Evolutionary conservation across 2,888 invertebrate genomes (phyloP), one percentile per base, ranked within the genome.

Genomic region (Sialis fuliginosa): DNA sequence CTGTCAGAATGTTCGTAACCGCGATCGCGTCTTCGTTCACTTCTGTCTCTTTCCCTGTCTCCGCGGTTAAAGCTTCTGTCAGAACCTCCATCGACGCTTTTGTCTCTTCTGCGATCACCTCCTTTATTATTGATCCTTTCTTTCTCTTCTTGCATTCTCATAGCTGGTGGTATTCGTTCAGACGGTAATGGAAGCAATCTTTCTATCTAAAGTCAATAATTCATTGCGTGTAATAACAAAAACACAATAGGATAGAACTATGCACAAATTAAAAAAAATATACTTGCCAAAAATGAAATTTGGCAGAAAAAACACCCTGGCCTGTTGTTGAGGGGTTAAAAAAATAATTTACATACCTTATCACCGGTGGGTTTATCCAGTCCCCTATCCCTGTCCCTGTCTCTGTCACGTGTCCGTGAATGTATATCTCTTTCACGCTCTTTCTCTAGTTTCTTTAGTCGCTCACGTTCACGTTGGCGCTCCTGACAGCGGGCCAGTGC

Each of bases 401-500:
- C 69, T 49, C 72, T 60, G 3, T 68, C 63, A 10, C 68, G 60
- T 49, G 65, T 57, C 51, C 70, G 64, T 52, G 76, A 62, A 54
- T 72, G 22, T 22, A 22, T 22, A 68, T 47, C 69, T 65, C 48
- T 75, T 50, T 69, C 68, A 7, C 71, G 65, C 52, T 73, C 80
- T 51, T 72, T 66, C 48, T 62, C 65, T 35, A 62, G 55, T 52
- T 65, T 66, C 50, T 68, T 68, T n/a, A 69, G 59, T 31, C 69
- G 60, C 49, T 71, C 71, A 1, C 72, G 58, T 52, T 70, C 72
- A 7, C 65, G 70, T 71, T 70, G 71, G 6, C 72, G 61, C 50
- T 72, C 71, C 47, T 84, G 75, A 46, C 81, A 80, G 51, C 84
- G 69, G 2, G 78, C 79, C 47, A 74, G 60, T 0, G 74, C 72